phyloP scores from a whole-genome alignment of 2,797 vertebrate species.

The Dallia pectoralis region DNA sequence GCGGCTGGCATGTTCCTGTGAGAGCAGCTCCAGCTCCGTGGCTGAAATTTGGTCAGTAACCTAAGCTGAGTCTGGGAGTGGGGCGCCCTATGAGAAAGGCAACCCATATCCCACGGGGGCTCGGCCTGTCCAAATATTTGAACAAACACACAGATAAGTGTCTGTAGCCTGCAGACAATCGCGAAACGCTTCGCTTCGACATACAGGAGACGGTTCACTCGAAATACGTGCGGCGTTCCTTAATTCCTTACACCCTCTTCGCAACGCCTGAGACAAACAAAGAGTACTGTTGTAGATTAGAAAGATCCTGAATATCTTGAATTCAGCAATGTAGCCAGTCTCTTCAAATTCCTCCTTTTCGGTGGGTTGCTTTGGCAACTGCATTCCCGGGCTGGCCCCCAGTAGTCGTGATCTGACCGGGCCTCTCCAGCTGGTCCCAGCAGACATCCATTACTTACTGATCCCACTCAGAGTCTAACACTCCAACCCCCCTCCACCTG shows the following conservation, averaged over 20 bases:
- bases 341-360: conserved; percentile 1
- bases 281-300: neutral
- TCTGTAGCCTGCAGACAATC: conserved; percentile 18
- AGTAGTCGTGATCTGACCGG: conserved; percentile 6
- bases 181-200: neutral
- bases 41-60: conserved; percentile 15
- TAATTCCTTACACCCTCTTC: neutral
- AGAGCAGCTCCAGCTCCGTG: conserved; percentile 11
- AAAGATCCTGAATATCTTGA: neutral
- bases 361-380: conserved; percentile 10
- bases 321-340: neutral
- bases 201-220: neutral
- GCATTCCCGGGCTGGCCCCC: conserved; percentile 11
- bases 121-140: conserved; percentile 16
- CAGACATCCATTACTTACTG: conserved; percentile 4
- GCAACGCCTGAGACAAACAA: neutral
- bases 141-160: conserved; percentile 18
- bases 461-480: neutral
- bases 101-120: neutral
- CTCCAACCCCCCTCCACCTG: neutral
- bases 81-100: conserved; percentile 13
- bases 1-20: conserved; percentile 17
- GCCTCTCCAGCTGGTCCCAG: conserved; percentile 11
- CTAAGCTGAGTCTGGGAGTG: conserved; percentile 17
- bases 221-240: neutral